A percentile compares a stretch with the other conserved stretches of the same genome.
Evolutionary conservation across 1,140 invertebrate genomes (phyloP).

Genomic region (Saccostrea cuccullata): DNA sequence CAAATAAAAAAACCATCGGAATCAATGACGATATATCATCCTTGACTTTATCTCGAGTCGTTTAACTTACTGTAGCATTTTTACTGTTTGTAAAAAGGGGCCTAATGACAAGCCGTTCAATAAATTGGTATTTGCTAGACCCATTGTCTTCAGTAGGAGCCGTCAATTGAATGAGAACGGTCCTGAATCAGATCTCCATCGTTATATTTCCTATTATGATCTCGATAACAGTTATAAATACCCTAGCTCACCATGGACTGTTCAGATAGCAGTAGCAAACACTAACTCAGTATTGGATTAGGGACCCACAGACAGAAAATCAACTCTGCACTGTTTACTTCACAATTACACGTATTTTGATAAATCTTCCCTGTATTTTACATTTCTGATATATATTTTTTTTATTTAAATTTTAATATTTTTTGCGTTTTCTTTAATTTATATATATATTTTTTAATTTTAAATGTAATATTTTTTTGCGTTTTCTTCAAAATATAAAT

Average conservation of each 20-base stretch:
- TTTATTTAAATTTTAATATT: too few relatives aligned
- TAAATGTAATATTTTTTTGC: too few relatives aligned
- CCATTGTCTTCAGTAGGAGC: constrained; percentile 19
- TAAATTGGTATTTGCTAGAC: constrained; percentile 36
- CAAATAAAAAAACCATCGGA: background rate
- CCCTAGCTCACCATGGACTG: background rate
- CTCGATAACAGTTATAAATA: constrained; percentile 35
- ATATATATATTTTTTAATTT: too few relatives aligned
- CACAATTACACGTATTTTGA: background rate
- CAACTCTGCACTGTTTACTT: background rate
- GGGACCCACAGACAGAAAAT: background rate
- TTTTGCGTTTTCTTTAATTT: too few relatives aligned
- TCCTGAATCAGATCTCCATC: background rate
- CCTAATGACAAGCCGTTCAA: background rate
- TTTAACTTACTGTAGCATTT: constrained; percentile 26
- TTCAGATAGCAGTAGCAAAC: background rate
- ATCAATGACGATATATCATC: background rate
- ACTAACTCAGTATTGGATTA: background rate
- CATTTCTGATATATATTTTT: too few relatives aligned
- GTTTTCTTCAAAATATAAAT: too few relatives aligned
- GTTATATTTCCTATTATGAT: constrained; percentile 17
- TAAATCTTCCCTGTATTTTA: too few relatives aligned
- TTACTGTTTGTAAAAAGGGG: constrained; percentile 27
- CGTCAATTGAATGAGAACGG: constrained; percentile 13
- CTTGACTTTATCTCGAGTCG: constrained; percentile 19